Percentiles rank a stretch among this genome's conserved stretches.
Conservation (phyloP, 1,140 invertebrate genomes). For the Atopsyche davidsoni region DNA sequence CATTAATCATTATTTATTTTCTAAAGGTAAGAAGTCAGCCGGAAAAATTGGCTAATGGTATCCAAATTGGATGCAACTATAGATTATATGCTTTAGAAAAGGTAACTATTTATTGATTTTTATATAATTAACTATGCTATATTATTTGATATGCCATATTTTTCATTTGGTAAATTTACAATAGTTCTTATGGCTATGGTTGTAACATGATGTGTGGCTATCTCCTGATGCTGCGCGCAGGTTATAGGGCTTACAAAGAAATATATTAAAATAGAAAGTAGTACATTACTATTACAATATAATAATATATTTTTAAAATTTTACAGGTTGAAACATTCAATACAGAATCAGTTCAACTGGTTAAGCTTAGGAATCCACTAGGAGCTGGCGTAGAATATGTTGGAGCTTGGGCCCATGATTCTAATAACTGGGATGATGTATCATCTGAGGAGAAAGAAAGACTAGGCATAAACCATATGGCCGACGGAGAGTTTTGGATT, state of each 20-base stretch:
- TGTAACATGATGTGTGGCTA: too few relatives aligned
- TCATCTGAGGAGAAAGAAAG: constrained; percentile 65
- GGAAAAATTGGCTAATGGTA: constrained; percentile 72
- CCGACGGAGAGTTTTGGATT: constrained; percentile 84
- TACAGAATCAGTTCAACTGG: constrained; percentile 66
- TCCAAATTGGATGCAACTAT: constrained; percentile 74
- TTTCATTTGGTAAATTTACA: too few relatives aligned
- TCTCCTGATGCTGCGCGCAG: too few relatives aligned
- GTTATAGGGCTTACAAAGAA: neutral
- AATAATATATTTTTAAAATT: neutral
- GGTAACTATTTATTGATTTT: constrained; percentile 46
- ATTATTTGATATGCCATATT: constrained; percentile 2
- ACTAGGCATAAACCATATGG: constrained; percentile 58
- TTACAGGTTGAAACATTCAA: constrained; percentile 63
- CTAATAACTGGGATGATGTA: constrained; percentile 71
- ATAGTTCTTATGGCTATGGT: too few relatives aligned
- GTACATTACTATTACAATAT: neutral
- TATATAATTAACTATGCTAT: constrained; percentile 1
- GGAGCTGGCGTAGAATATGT: constrained; percentile 63
- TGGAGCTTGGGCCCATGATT: constrained; percentile 64
- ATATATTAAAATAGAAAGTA: constrained; percentile 1
- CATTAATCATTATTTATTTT: constrained; percentile 10
- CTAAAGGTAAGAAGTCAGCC: constrained; percentile 57
- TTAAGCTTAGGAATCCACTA: constrained; percentile 66
- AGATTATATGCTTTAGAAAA: constrained; percentile 74